phyloP scores from a whole-genome alignment of 2,797 vertebrate species.

The Alauda arvensis region DNA sequence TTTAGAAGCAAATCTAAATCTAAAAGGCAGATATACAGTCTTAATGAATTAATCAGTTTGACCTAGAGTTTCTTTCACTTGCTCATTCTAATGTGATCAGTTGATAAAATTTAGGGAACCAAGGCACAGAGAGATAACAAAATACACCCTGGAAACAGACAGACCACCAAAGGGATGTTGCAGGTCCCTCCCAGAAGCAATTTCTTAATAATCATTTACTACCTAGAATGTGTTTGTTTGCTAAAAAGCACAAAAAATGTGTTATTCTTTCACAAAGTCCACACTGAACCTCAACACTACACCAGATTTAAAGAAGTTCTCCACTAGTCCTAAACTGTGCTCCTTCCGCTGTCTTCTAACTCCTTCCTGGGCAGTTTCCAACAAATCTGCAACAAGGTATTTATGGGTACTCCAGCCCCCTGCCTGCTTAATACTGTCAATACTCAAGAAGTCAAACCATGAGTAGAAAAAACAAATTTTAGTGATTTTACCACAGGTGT shows the following conservation, averaged over 20 bases:
- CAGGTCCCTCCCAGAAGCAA: neutral
- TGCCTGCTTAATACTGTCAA: neutral
- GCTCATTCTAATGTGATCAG: neutral
- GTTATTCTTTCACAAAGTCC: neutral
- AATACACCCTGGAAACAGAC: neutral
- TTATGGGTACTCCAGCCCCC: neutral
- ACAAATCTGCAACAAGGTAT: neutral
- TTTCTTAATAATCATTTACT: neutral
- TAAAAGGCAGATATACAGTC: neutral
- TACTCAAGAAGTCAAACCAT: neutral
- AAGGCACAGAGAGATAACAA: neutral
- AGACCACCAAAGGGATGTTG: neutral
- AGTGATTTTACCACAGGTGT: neutral
- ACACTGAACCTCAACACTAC: fast-evolving
- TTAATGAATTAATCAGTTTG: neutral
- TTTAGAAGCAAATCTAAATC: neutral
- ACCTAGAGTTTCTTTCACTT: neutral
- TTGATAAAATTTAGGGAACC: neutral
- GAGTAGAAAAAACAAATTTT: neutral
- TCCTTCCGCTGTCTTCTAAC: neutral
- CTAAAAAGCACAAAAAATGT: neutral
- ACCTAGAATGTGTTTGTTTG: neutral
- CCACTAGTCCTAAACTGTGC: neutral
- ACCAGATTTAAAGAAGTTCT: neutral
- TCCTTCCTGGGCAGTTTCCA: fast-evolving